Evolutionary conservation across 2,113 vertebrate species (phyloP).

Genomic region (Nicator chloris): DNA sequence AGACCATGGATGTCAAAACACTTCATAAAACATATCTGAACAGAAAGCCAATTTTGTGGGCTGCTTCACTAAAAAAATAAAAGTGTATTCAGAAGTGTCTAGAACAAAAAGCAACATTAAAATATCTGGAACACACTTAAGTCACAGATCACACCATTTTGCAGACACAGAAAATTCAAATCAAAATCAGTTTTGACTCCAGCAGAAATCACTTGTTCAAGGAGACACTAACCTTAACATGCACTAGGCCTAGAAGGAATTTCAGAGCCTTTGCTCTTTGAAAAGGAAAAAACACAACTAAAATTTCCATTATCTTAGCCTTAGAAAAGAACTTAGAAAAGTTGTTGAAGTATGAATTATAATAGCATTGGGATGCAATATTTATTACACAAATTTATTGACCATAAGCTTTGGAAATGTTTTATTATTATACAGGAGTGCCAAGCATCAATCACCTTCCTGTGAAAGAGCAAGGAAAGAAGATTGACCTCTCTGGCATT

Average conservation of each 20-base stretch:
- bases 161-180: not conserved
- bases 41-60: not conserved
- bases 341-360: not conserved
- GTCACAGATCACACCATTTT: not conserved
- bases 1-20: not conserved
- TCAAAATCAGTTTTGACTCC: not conserved
- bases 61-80: not conserved
- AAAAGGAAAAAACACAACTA: not conserved
- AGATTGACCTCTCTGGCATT: not conserved
- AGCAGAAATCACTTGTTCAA: not conserved
- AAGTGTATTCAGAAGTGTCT: not conserved
- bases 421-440: slow-evolving; percentile 29
- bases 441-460: slow-evolving; percentile 14
- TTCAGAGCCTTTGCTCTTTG: not conserved
- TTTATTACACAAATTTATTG: slow-evolving; percentile 44
- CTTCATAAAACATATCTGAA: not conserved
- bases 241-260: not conserved
- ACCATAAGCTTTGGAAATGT: slow-evolving; percentile 35
- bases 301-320: slow-evolving; percentile 13
- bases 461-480: not conserved
- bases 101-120: not conserved
- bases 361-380: slow-evolving; percentile 7
- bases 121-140: not conserved
- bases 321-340: not conserved
- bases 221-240: slow-evolving; percentile 6